phyloP scores from a whole-genome alignment of 2,113 vertebrate species.

The Mobula hypostoma region DNA sequence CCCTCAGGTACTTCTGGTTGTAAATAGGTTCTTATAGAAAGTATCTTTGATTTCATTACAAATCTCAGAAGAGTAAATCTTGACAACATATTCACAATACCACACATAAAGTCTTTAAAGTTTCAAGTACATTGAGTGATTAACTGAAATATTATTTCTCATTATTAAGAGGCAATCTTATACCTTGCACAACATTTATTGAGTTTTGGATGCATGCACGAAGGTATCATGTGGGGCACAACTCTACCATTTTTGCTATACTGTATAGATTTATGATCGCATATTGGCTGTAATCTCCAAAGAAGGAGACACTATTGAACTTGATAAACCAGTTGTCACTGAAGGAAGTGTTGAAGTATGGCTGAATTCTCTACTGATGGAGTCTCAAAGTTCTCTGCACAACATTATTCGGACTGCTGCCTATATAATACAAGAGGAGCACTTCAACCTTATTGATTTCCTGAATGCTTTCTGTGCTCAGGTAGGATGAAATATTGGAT shows the following conservation, averaged over 20 bases:
- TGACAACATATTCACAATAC: neutral
- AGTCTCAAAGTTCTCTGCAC: conserved; percentile 81
- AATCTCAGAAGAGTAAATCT: neutral
- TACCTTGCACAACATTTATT: neutral
- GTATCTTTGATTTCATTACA: neutral
- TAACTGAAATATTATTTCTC: neutral
- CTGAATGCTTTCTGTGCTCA: conserved; percentile 82
- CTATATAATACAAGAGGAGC: conserved; percentile 67
- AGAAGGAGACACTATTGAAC: conserved; percentile 77
- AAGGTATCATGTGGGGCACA: neutral
- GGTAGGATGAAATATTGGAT: conserved; percentile 51
- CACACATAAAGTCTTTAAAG: neutral
- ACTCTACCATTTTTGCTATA: neutral
- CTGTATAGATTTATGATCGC: conserved; percentile 71
- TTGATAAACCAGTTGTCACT: conserved; percentile 76
- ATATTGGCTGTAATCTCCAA: conserved; percentile 81
- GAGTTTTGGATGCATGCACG: neutral
- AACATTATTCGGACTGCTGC: conserved; percentile 77
- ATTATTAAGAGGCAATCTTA: neutral
- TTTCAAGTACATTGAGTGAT: neutral
- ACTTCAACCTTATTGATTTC: conserved; percentile 77
- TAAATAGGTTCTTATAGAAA: neutral
- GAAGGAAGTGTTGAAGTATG: conserved; percentile 91
- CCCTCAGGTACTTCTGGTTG: neutral
- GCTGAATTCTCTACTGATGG: conserved; percentile 83